Base-by-base conservation (phyloP, 2,113 vertebrate genomes). In the Lanius ludovicianus region DNA sequence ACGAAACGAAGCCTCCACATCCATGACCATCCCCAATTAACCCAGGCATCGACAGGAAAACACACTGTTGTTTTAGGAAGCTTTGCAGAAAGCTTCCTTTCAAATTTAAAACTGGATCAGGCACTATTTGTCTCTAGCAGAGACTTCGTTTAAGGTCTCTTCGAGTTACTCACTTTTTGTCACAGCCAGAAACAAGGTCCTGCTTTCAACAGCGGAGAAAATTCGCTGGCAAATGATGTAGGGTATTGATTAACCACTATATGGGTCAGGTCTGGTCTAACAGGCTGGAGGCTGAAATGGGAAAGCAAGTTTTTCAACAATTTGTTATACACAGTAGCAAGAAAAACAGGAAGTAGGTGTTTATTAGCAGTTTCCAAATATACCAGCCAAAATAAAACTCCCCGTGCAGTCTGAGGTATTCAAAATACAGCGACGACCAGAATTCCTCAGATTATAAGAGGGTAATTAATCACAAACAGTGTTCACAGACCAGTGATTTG, bases 301-400 rank as follows among this genome's bases (percentile, higher is more conserved):
- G 95, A 96, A 97, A 94, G 97, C 77, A 67, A 97, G 96, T 90
- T 93, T 97, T 97, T 98, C 97, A 94, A 97, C 89, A 95, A 98
- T 97, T 98, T 97, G 96, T 95, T 97, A 96, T 60, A 96, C 97
- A 98, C 98, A 84, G 98, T 98, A 98, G 98, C 98, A 98, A 98
- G 97, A 97, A 98, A 98, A 98, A 98, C 98, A 98, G 98, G 98
- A 98, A 98, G 97, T 96, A 96, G 95, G 96, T 98, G 97, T 98
- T 98, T 98, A 98, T 98, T 98, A 98, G 96, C 96, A 96, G 97
- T 98, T 98, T 98, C 98, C 98, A 98, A 98, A 98, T 98, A 98
- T 97, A 98, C 98, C 97, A 97, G 98, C 98, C 98, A 98, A 98
- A 97, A 98, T 97, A 97, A 97, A 98, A 97, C 96, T 98, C 97